Percentiles rank a stretch among this genome's conserved stretches.
These are phyloP conservation scores for Gopherus flavomarginatus DNA, from an alignment of 2,113 vertebrate genomes.

Conservation along the genomic window DNA sequence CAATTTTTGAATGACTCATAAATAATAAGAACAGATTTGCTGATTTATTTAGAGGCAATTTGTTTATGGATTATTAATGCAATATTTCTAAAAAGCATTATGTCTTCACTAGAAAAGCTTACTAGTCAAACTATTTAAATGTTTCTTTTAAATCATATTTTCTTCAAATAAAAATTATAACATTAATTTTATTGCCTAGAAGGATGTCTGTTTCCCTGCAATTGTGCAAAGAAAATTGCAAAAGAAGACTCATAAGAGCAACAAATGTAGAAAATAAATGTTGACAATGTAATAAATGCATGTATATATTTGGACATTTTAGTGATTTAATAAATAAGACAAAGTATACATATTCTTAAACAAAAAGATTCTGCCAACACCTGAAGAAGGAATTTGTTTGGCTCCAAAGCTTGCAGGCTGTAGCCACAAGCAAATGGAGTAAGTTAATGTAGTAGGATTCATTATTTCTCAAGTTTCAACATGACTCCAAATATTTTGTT, in stretches of 20 bases:
- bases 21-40: not conserved
- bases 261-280: not conserved
- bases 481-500: not conserved
- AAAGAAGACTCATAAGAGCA: not conserved
- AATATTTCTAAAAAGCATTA: not conserved
- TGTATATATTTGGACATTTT: slow-evolving; percentile 5
- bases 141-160: not conserved
- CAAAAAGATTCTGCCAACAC: not conserved
- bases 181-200: not conserved
- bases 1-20: not conserved
- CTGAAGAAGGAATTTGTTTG: not conserved
- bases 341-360: not conserved
- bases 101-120: not conserved
- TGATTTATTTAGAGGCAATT: not conserved
- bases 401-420: not conserved
- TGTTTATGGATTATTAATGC: slow-evolving; percentile 7
- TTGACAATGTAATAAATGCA: not conserved
- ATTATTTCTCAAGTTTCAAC: not conserved
- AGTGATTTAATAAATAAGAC: not conserved
- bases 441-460: not conserved
- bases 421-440: not conserved
- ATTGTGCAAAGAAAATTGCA: not conserved
- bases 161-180: not conserved
- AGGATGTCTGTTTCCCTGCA: slow-evolving; percentile 10
- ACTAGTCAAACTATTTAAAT: not conserved